A percentile compares a stretch with the other conserved stretches of the same genome.
Evolutionary conservation across 2,797 vertebrate genomes (phyloP).

Genomic region (Selene dorsalis): DNA sequence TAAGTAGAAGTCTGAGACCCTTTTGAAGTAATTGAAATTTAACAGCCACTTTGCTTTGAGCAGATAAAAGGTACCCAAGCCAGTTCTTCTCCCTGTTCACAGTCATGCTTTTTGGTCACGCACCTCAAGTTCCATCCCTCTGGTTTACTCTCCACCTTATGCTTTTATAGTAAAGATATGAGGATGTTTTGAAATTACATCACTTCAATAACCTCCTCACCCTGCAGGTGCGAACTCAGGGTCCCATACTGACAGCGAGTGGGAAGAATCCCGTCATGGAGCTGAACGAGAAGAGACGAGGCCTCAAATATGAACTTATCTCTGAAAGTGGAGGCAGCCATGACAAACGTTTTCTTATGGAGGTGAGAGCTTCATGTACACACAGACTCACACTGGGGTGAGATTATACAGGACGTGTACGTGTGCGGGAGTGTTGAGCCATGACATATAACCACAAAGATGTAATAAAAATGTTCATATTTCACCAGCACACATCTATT

Average conservation of each 20-base stretch:
- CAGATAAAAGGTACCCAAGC: not conserved
- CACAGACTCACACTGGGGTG: not conserved
- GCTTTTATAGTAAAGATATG: constrained; percentile 16
- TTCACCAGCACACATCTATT: not conserved
- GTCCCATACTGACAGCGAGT: constrained; percentile 98
- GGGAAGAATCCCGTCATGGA: constrained; percentile 99
- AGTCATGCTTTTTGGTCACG: not conserved
- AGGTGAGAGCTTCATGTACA: constrained; percentile 83
- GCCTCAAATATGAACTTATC: constrained; percentile 98
- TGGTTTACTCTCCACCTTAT: not conserved
- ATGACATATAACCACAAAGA: not conserved
- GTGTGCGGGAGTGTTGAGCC: not conserved
- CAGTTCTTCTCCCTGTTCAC: not conserved
- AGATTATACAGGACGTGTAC: not conserved
- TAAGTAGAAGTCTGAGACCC: too few relatives aligned
- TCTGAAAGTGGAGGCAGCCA: constrained; percentile 98
- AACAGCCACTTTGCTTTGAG: constrained; percentile 11
- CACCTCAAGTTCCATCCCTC: constrained; percentile 6
- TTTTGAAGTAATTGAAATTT: not conserved
- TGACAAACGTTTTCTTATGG: constrained; percentile 99
- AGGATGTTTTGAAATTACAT: constrained; percentile 13
- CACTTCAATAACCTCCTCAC: not conserved
- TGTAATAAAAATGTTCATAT: not conserved
- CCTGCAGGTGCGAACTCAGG: constrained; percentile 97
- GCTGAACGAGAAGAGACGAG: constrained; percentile 97